Conservation (phyloP, 2,888 invertebrate species). For the Campoplex nolae region DNA sequence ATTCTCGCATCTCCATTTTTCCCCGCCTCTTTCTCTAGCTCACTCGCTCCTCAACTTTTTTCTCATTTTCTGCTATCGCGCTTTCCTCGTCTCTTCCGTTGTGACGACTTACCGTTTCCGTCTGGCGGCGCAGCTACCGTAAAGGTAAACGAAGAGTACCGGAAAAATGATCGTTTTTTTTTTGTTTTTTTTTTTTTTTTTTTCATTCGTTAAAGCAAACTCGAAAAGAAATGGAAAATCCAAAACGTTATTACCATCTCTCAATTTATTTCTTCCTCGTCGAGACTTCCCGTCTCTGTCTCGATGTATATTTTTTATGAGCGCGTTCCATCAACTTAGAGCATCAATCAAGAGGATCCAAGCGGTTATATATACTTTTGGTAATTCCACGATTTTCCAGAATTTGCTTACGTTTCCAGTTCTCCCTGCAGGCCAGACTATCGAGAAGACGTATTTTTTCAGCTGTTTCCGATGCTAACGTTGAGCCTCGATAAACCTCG, state of each 20-base stretch:
- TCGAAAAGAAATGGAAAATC: constrained; percentile 3
- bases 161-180: constrained; percentile 14
- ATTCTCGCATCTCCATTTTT: constrained; percentile 12
- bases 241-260: constrained; percentile 25
- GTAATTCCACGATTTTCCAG: background rate
- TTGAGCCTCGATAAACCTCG: background rate
- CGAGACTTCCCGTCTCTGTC: background rate
- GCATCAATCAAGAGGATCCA: background rate
- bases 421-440: too few relatives aligned
- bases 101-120: background rate
- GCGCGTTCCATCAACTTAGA: background rate
- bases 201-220: constrained; percentile 21
- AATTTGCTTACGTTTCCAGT: background rate
- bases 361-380: background rate
- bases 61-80: too few relatives aligned
- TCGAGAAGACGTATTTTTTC: background rate
- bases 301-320: background rate
- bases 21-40: constrained; percentile 28
- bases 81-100: background rate
- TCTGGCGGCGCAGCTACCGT: background rate
- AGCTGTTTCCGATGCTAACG: background rate
- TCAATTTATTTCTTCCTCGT: constrained; percentile 7
- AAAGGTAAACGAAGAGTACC: constrained; percentile 30
- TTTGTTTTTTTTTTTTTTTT: constrained; percentile 12
- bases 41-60: too few relatives aligned